A percentile compares a stretch with the other conserved stretches of the same genome.
phyloP scores from a whole-genome alignment of 2,797 vertebrate species.

The Novumbra hubbsi region DNA sequence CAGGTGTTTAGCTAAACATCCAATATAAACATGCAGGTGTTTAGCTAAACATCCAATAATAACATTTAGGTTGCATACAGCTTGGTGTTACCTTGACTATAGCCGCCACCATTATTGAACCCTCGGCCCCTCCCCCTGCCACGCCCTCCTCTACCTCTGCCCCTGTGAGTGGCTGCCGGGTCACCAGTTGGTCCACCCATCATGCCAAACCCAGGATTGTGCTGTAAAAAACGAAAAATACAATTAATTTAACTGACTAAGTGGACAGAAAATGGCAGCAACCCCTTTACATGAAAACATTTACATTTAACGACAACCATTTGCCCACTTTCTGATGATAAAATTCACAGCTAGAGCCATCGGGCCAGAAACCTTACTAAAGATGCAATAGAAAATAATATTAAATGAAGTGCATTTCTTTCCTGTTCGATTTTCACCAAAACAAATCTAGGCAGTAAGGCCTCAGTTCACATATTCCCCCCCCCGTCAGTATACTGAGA shows the following conservation, averaged over 20 bases:
- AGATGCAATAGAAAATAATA: no score
- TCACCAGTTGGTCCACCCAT: conserved; percentile 74
- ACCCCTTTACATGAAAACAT: not conserved
- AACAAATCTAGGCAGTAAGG: no score
- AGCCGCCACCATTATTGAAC: conserved; percentile 90
- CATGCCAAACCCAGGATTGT: conserved; percentile 82
- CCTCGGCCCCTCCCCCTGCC: conserved; percentile 86
- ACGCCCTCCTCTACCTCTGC: conserved; percentile 82
- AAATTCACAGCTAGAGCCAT: no score
- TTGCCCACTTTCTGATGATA: no score
- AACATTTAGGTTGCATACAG: not conserved
- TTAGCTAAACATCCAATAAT: no score
- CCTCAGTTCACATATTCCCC: no score
- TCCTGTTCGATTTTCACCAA: no score
- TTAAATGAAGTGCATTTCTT: no score
- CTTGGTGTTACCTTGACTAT: conserved; percentile 71
- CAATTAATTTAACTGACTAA: not conserved
- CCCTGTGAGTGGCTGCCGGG: conserved; percentile 72
- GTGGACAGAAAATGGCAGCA: not conserved
- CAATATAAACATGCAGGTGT: no score
- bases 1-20: no score
- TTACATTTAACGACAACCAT: not conserved
- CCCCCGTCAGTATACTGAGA: no score
- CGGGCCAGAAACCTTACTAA: no score
- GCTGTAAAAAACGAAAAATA: conserved; percentile 54